A percentile compares a stretch with the other conserved stretches of the same genome.
phyloP scores from a whole-genome alignment of 2,888 invertebrate genomes.

The Odontothrips loti region DNA sequence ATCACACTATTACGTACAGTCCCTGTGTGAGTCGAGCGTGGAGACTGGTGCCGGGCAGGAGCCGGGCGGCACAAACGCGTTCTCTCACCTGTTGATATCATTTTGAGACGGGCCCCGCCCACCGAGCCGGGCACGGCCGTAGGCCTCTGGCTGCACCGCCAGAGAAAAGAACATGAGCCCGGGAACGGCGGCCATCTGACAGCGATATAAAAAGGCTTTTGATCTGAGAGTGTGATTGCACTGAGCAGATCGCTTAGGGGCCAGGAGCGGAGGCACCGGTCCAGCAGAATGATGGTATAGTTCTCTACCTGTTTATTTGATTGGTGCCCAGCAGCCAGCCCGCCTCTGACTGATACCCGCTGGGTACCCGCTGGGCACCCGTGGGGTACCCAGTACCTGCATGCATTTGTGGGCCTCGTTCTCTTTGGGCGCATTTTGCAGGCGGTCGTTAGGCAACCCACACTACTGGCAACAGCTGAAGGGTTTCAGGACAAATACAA shows the following conservation, averaged over 20 bases:
- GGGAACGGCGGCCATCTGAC: not conserved
- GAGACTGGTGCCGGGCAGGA: too few species aligned
- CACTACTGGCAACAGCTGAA: too few species aligned
- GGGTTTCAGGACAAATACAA: too few species aligned
- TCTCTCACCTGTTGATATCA: not conserved
- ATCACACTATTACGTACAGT: too few species aligned
- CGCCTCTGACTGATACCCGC: not conserved
- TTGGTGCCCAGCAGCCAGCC: not conserved
- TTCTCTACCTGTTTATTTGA: slow-evolving; percentile 25
- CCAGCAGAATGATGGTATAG: slow-evolving; percentile 13
- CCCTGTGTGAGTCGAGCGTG: too few species aligned
- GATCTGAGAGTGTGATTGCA: slow-evolving; percentile 20
- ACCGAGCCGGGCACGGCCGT: too few species aligned
- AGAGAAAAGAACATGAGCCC: slow-evolving; percentile 9
- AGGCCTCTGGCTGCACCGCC: not conserved
- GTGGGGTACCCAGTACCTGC: too few species aligned
- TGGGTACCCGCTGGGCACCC: not conserved
- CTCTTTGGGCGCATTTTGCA: too few species aligned
- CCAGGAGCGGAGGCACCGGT: not conserved
- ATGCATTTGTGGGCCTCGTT: too few species aligned
- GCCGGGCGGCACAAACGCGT: too few species aligned
- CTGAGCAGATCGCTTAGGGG: slow-evolving; percentile 1
- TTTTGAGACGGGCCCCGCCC: not conserved
- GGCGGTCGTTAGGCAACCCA: too few species aligned
- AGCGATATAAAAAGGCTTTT: slow-evolving; percentile 25